Evolutionary conservation across 64 coral and sea anemone genomes (phyloP), one percentile per base, ranked within the genome.

Genomic region (Anthopleura sola): DNA sequence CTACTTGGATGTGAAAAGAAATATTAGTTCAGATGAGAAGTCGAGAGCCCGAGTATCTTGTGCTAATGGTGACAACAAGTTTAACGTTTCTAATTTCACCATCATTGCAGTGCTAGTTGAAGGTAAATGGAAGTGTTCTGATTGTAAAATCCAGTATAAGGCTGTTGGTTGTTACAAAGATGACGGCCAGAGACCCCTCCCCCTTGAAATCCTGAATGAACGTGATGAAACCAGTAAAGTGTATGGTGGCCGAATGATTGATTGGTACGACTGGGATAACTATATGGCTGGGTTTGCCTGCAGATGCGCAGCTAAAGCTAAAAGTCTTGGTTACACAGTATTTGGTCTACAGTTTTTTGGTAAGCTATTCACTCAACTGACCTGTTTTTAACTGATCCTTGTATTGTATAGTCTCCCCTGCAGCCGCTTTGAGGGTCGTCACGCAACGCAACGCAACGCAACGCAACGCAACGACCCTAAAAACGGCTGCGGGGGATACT

Each of bases 291-390:
- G 23, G 0, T 95, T 95, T 88, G 93, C 93, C 20, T 95, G 93
- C 23, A 76, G 93, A 57, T 93, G 91, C 44, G 83, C 87, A 14
- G 75, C 60, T 23, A 68, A 79, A 81, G 92, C 88, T 19, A 94
- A 94, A 49, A 83, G 75, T 3, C 86, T 74, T 46, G 92, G 88
- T n/a, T 90, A 80, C 34, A 90, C 32, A 9, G 75, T 90, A 2
- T 94, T 94, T 47, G 92, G 83, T 49, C 77, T 94, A 24, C 92
- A 94, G 80, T 90, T 86, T 33, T 94, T 80, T 18, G 92, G 92
- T 94, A 82, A 62, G 86, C n/a, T 6, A 79, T 15, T 36, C 5
- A 37, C n/a, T n/a, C n/a, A n/a, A n/a, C n/a, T n/a, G n/a, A n/a
- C n/a, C n/a, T n/a, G n/a, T n/a, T n/a, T n/a, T n/a, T n/a, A n/a